Conservation (phyloP, 37 sponge, comb jelly and placozoan species). For the Bolinopsis microptera region DNA sequence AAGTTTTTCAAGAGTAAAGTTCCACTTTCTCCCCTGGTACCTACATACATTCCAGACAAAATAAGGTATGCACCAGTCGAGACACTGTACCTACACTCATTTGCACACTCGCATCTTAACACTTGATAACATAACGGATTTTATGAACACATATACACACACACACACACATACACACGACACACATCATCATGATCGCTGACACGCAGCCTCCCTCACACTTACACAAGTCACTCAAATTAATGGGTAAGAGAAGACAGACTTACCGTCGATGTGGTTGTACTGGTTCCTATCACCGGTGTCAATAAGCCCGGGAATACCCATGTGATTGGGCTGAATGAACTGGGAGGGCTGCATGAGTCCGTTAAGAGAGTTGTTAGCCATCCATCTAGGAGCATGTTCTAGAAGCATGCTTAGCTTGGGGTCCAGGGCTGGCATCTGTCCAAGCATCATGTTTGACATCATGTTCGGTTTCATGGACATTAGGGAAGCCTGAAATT, state of each 20-base stretch:
- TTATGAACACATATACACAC: neutral
- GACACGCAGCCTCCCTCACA: neutral
- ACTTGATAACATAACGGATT: neutral
- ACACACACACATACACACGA: neutral
- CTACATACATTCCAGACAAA: too few species aligned
- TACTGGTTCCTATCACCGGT: conserved; percentile 7
- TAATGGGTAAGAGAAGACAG: neutral
- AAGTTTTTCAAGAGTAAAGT: too few species aligned
- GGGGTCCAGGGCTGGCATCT: conserved; percentile 13
- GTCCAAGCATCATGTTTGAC: conserved; percentile 37
- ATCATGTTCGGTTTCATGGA: conserved; percentile 32
- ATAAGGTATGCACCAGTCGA: too few species aligned
- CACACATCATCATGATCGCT: neutral
- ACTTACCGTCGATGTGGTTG: neutral
- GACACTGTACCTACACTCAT: too few species aligned
- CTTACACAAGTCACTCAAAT: neutral
- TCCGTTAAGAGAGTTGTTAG: conserved; percentile 29
- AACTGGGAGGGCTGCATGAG: conserved; percentile 10
- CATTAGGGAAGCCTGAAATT: conserved; percentile 22
- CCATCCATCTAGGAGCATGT: conserved; percentile 30
- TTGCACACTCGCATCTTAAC: neutral
- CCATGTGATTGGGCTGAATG: neutral
- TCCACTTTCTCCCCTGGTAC: too few species aligned
- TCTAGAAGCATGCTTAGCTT: conserved; percentile 20
- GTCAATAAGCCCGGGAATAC: neutral